phyloP scores from a whole-genome alignment of 1,140 invertebrate genomes.

The Heterodera schachtii region DNA sequence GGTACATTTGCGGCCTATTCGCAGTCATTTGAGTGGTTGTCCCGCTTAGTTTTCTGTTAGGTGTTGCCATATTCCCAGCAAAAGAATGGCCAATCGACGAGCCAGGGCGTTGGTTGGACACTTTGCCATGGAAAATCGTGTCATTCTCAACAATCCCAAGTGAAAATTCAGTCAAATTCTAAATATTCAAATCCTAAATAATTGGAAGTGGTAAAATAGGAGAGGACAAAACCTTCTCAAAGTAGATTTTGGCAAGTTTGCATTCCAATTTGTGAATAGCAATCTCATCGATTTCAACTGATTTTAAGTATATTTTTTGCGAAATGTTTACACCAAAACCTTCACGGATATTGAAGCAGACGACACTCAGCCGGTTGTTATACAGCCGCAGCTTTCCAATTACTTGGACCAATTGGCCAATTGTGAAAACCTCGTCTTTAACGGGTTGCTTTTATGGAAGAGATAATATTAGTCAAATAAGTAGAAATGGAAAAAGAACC shows the following conservation, averaged over 20 bases:
- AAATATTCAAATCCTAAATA: neutral
- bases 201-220: neutral
- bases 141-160: neutral
- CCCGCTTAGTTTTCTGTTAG: neutral
- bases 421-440: conserved; percentile 10
- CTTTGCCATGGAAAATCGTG: neutral
- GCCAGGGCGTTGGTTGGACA: neutral
- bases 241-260: conserved; percentile 22
- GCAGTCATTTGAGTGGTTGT: neutral
- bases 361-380: conserved; percentile 16
- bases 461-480: no score
- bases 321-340: neutral
- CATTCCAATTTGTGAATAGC: conserved; percentile 17
- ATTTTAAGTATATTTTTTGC: neutral
- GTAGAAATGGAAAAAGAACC: neutral
- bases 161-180: neutral
- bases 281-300: conserved; percentile 16
- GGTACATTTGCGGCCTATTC: neutral
- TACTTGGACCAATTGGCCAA: conserved; percentile 6
- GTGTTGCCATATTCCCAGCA: neutral
- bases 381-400: conserved; percentile 23
- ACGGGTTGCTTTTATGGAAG: conserved; percentile 1
- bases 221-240: neutral
- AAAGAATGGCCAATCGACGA: neutral
- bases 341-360: conserved; percentile 20